These are phyloP conservation scores for Anthoscopus minutus DNA, from an alignment of 2,113 vertebrate species.

Conservation along the genomic window DNA sequence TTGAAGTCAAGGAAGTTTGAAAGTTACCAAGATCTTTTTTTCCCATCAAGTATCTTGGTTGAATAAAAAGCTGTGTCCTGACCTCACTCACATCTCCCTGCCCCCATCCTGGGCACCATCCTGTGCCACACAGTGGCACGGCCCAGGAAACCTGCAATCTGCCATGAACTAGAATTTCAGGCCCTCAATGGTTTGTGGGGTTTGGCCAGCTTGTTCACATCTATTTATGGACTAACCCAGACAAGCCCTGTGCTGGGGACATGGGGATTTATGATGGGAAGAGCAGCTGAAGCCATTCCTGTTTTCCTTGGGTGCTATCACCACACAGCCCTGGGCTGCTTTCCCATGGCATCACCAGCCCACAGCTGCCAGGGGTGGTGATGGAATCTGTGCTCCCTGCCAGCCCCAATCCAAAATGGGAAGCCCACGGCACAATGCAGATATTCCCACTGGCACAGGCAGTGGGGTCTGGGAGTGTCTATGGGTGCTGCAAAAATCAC, in stretches of 20 bases:
- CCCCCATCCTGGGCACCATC: neutral
- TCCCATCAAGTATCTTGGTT: neutral
- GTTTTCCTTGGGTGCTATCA: neutral
- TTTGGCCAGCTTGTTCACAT: neutral
- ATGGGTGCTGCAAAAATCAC: neutral
- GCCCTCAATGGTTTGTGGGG: neutral
- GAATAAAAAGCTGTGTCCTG: neutral
- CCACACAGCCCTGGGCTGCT: neutral
- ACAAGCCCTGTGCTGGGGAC: neutral
- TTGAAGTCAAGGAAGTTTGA: neutral
- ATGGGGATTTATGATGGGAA: neutral
- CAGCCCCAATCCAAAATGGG: rapidly evolving
- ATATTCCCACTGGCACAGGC: rapidly evolving
- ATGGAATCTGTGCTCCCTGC: neutral
- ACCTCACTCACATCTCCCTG: neutral
- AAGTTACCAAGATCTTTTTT: neutral
- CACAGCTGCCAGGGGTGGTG: rapidly evolving
- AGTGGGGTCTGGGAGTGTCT: neutral
- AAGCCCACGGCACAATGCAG: neutral
- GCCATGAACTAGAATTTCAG: neutral
- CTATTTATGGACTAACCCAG: neutral
- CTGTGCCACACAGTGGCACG: neutral
- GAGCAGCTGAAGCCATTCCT: neutral
- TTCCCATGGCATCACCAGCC: neutral
- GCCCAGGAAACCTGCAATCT: neutral